Conservation (phyloP, 2,888 invertebrate genomes). For the Rhagonycha lutea region DNA sequence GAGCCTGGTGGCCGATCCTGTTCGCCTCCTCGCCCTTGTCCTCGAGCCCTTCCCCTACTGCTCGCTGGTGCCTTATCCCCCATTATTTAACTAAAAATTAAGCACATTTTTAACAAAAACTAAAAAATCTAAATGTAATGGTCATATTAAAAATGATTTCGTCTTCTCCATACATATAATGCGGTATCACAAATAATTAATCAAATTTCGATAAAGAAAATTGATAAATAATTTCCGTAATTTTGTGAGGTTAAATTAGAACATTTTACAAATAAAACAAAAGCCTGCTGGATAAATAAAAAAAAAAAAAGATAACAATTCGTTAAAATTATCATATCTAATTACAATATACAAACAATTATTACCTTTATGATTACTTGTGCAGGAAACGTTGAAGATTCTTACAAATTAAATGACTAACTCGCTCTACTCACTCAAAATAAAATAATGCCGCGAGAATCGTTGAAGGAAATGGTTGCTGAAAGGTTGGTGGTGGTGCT, state of each 20-base stretch:
- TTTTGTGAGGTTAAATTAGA: too few relatives aligned
- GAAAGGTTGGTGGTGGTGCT: neutral
- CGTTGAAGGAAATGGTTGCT: neutral
- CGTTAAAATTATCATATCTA: too few relatives aligned
- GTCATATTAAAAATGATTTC: too few relatives aligned
- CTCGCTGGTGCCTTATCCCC: constrained; percentile 20
- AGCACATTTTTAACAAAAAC: neutral
- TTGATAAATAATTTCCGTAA: too few relatives aligned
- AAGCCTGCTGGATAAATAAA: too few relatives aligned
- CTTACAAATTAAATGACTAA: neutral
- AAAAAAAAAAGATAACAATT: too few relatives aligned
- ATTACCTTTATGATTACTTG: neutral
- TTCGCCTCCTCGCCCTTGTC: constrained; percentile 18
- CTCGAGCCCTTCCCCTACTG: constrained; percentile 38
- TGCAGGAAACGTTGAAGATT: neutral
- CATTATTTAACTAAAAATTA: neutral
- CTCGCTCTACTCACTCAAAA: neutral
- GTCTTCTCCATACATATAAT: too few relatives aligned
- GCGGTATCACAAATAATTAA: too few relatives aligned
- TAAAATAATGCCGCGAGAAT: neutral
- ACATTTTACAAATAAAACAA: too few relatives aligned
- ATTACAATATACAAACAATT: neutral
- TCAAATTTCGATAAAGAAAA: too few relatives aligned
- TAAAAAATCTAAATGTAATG: neutral
- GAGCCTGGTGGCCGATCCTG: neutral